These are phyloP conservation scores for Eunapius fragilis DNA, from an alignment of 37 sponge, comb jelly and placozoan species.

Conservation along the genomic window DNA sequence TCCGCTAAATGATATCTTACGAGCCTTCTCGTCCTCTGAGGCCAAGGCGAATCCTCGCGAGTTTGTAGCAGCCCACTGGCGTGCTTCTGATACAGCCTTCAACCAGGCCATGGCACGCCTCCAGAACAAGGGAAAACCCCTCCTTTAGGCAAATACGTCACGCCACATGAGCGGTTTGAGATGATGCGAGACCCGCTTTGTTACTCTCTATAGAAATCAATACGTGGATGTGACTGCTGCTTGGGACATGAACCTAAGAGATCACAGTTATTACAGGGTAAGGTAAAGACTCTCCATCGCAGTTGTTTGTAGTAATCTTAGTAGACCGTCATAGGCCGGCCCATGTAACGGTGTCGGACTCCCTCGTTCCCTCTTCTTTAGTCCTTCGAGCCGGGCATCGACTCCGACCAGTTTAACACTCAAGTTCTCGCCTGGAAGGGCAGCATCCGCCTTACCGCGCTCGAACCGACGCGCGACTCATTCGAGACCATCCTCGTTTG, in stretches of 20 bases:
- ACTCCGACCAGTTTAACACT: background rate
- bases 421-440: background rate
- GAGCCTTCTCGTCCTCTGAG: conserved; percentile 6
- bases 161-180: background rate
- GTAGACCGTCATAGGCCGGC: background rate
- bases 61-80: conserved; percentile 9
- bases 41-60: conserved; percentile 10
- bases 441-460: conserved; percentile 9
- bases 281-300: background rate
- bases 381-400: background rate
- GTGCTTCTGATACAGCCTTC: background rate
- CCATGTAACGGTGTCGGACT: background rate
- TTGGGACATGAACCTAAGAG: background rate
- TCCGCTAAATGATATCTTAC: conserved; percentile 34
- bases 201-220: background rate
- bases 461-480: conserved; percentile 33
- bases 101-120: conserved; percentile 17
- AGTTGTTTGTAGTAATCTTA: no score
- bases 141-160: background rate
- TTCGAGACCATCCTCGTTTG: conserved; percentile 44
- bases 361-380: background rate
- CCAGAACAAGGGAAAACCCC: background rate
- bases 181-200: background rate
- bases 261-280: background rate
- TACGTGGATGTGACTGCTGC: background rate